These are phyloP conservation scores for Platanista minor DNA, from an alignment of 2,113 vertebrate genomes.

Conservation along the genomic window DNA sequence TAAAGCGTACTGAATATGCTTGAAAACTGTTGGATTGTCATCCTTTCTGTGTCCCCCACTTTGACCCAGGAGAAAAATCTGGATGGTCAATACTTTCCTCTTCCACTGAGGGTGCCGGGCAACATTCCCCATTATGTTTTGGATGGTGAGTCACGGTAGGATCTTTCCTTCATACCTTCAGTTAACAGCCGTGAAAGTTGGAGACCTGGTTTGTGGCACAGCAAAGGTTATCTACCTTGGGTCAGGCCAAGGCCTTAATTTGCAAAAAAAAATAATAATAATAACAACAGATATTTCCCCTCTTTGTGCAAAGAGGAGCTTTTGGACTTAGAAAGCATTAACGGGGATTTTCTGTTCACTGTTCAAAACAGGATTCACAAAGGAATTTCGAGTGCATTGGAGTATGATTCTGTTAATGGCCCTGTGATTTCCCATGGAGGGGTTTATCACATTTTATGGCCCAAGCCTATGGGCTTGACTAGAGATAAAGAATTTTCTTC, in stretches of 20 bases:
- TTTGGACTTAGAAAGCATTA: background rate
- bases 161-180: background rate
- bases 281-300: background rate
- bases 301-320: slow-evolving; percentile 3
- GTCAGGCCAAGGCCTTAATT: background rate
- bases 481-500: background rate
- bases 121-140: background rate
- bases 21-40: background rate
- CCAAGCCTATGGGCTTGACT: background rate
- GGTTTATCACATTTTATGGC: background rate
- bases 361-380: background rate
- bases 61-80: background rate
- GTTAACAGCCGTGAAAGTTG: background rate
- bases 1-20: background rate
- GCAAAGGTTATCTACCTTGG: background rate
- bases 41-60: background rate
- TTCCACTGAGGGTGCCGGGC: background rate
- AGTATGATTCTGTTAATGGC: background rate
- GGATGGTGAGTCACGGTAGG: background rate
- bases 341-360: background rate
- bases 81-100: background rate
- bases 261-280: background rate
- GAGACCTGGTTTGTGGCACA: background rate
- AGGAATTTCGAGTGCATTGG: background rate
- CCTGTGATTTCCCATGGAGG: background rate